These are phyloP conservation scores for Cephus rjabovi DNA, from an alignment of 2,888 invertebrate genomes.

Conservation along the genomic window DNA sequence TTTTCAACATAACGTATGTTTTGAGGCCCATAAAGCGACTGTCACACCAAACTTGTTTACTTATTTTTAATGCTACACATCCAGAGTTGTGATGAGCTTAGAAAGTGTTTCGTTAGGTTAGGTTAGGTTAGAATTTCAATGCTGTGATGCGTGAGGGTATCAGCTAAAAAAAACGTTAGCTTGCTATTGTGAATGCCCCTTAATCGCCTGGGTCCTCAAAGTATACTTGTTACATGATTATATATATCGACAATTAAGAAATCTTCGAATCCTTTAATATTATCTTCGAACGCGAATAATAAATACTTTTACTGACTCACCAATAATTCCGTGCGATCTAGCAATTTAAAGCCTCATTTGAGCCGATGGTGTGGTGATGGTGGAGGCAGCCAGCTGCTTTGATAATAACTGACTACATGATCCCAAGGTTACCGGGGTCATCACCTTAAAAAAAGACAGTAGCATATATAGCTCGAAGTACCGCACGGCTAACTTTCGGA, in stretches of 20 bases:
- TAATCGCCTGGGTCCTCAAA: no score
- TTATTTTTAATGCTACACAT: no score
- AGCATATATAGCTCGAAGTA: background rate
- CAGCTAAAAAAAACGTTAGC: no score
- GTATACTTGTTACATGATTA: no score
- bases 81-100: no score
- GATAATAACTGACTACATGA: slow-evolving; percentile 16
- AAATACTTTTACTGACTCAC: slow-evolving; percentile 1
- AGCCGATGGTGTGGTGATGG: slow-evolving; percentile 11
- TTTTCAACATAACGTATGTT: no score
- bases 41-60: no score
- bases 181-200: no score
- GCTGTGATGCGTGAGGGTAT: no score
- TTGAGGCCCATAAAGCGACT: no score
- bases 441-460: slow-evolving; percentile 14
- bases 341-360: slow-evolving; percentile 19
- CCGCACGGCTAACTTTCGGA: background rate
- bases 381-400: slow-evolving; percentile 16
- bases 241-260: background rate
- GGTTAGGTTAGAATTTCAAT: no score
- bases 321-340: slow-evolving; percentile 18
- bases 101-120: no score
- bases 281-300: background rate
- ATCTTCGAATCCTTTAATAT: background rate
- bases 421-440: slow-evolving; percentile 16